Evolutionary conservation across 1,140 invertebrate species (phyloP), one percentile per base, ranked within the genome.

Genomic region (Rhyacophila brunnea): DNA sequence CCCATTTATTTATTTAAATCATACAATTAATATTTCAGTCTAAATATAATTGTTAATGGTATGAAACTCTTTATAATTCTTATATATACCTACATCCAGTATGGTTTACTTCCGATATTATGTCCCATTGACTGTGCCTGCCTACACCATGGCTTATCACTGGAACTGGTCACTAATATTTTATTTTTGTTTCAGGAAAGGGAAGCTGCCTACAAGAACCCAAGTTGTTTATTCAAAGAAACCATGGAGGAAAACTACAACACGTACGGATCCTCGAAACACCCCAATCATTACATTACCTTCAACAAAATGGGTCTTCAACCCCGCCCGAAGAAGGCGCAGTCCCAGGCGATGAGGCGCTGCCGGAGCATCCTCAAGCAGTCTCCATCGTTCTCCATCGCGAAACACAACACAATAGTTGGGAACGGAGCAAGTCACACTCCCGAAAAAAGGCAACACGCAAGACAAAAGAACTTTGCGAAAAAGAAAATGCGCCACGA

Each of bases 321-420:
- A 17, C 50, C 18, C 11, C 18, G 46, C 17, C 34, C 74, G 6
- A 49, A 28, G 54, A 74, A 80, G 67, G 74, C 71, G 52, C 72
- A 71, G 34, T 69, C 65, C 5, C 70, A 70, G 13, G 71, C 70
- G n/a, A 60, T 72, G 14, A 71, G 73, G 42, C 72, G 77, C 58
- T 81, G 80, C 66, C 74, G 75, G 68, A 80, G 79, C 64, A 81
- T 81, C 72, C 71, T 82, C 35, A 81, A 82, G 68, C 19, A 71
- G 71, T 44, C n/a, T n/a, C n/a, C n/a, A n/a, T n/a, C n/a, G n/a
- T 76, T 76, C 61, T 71, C 74, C 64, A 81, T 82, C 63, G 66
- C 70, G 40, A 70, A 74, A 10, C 80, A 82, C 68, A 82, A 83
- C 69, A 68, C 67, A 43, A 67, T 73, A 45, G 66, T 82, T 61